Evolutionary conservation across 2,113 vertebrate genomes (phyloP).

Genomic region (Toxostoma redivivum): DNA sequence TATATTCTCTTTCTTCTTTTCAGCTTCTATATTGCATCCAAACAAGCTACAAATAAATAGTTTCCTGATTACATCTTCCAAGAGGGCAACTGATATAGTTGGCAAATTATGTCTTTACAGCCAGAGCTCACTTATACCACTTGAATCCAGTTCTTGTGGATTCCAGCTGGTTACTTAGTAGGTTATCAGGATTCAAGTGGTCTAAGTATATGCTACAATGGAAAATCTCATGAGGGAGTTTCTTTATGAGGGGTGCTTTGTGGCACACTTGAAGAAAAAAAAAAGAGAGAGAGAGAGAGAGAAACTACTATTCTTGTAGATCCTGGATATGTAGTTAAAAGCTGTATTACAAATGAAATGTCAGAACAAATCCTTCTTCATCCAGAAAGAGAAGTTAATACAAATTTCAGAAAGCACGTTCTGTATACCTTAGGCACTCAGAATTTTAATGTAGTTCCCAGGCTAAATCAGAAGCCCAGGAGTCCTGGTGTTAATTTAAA

Average conservation of each 20-base stretch:
- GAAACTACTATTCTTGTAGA: neutral
- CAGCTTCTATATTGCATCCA: neutral
- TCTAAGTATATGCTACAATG: neutral
- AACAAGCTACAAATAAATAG: neutral
- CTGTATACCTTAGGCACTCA: neutral
- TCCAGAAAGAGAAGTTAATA: slow-evolving; percentile 2
- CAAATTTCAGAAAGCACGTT: neutral
- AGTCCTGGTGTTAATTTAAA: slow-evolving; percentile 26
- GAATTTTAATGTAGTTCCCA: slow-evolving; percentile 30
- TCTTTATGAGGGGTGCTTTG: neutral
- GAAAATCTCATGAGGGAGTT: neutral
- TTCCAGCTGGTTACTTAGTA: neutral
- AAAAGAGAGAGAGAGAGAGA: too few relatives aligned
- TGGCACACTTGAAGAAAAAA: neutral
- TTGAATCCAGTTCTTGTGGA: neutral
- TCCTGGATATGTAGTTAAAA: neutral
- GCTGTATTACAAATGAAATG: neutral
- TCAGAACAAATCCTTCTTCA: neutral
- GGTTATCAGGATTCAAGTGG: neutral
- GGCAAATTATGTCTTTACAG: neutral
- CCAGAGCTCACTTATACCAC: neutral
- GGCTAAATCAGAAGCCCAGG: neutral
- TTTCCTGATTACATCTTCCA: neutral
- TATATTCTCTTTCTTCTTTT: neutral
- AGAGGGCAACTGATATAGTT: neutral